Evolutionary conservation across 2,888 invertebrate genomes (phyloP).

Genomic region (Boloria selene): DNA sequence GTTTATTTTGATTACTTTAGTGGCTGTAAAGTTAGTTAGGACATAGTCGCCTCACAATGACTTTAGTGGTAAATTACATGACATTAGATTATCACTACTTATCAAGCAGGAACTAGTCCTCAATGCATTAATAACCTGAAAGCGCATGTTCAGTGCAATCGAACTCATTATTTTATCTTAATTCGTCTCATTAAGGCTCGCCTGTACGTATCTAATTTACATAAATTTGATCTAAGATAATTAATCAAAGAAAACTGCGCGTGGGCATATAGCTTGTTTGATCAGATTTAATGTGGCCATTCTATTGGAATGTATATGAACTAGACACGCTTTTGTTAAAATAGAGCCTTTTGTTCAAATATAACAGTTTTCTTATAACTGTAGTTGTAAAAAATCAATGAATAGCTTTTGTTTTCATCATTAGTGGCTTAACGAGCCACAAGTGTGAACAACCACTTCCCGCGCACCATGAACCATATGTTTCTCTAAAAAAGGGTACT

Average conservation of each 20-base stretch:
- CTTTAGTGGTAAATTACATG: slow-evolving; percentile 28
- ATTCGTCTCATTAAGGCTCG: slow-evolving; percentile 71
- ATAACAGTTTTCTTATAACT: slow-evolving; percentile 7
- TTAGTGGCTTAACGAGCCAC: slow-evolving; percentile 54
- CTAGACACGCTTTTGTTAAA: slow-evolving; percentile 1
- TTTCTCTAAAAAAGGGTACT: slow-evolving; percentile 47
- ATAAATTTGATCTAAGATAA: slow-evolving; percentile 57
- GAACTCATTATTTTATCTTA: slow-evolving; percentile 64
- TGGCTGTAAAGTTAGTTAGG: neutral
- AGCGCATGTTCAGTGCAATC: slow-evolving; percentile 59
- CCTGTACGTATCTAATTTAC: slow-evolving; percentile 71
- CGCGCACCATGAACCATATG: slow-evolving; percentile 49
- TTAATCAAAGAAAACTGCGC: slow-evolving; percentile 71
- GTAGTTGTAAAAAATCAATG: slow-evolving; percentile 44
- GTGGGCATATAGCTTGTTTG: slow-evolving; percentile 58
- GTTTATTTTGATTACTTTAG: slow-evolving; percentile 4
- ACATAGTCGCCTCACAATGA: slow-evolving; percentile 25
- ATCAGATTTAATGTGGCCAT: slow-evolving; percentile 29
- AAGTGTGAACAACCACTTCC: slow-evolving; percentile 60
- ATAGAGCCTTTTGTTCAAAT: slow-evolving; percentile 7
- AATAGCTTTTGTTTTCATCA: slow-evolving; percentile 30
- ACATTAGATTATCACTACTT: slow-evolving; percentile 27
- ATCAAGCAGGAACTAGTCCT: slow-evolving; percentile 29
- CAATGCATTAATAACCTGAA: slow-evolving; percentile 47
- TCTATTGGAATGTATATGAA: slow-evolving; percentile 23